phyloP scores from a whole-genome alignment of 2,113 vertebrate species.

The Leucopsar rothschildi region DNA sequence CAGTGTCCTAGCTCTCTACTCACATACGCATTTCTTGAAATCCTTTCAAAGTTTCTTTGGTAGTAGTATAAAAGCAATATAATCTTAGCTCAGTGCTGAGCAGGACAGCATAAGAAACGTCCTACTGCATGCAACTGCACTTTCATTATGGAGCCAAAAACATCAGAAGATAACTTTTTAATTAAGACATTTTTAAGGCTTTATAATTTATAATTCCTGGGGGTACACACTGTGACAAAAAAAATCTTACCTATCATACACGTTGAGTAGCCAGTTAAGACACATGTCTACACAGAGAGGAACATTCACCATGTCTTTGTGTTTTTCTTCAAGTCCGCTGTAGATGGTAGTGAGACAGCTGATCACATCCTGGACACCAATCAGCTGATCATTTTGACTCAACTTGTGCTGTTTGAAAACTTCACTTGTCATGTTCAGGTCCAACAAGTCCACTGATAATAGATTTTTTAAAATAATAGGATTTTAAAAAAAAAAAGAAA shows the following conservation, averaged over 20 bases:
- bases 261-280: slow-evolving; percentile 98
- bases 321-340: slow-evolving; percentile 90
- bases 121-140: not conserved
- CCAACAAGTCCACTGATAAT: slow-evolving; percentile 88
- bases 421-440: slow-evolving; percentile 88
- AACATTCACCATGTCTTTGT: slow-evolving; percentile 93
- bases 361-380: slow-evolving; percentile 91
- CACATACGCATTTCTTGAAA: not conserved
- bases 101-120: not conserved
- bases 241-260: slow-evolving; percentile 90
- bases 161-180: not conserved
- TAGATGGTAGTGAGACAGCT: slow-evolving; percentile 92
- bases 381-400: slow-evolving; percentile 86
- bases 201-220: not conserved
- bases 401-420: slow-evolving; percentile 91
- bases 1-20: not conserved
- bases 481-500: not conserved
- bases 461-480: not conserved
- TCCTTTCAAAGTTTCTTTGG: not conserved
- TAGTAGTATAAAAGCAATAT: not conserved
- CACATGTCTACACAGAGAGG: slow-evolving; percentile 97
- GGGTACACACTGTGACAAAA: not conserved
- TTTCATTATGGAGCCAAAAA: not conserved
- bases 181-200: not conserved
- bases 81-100: not conserved